Conservation (phyloP, 2,113 vertebrate genomes). For the Cricetomys ansorgei region DNA sequence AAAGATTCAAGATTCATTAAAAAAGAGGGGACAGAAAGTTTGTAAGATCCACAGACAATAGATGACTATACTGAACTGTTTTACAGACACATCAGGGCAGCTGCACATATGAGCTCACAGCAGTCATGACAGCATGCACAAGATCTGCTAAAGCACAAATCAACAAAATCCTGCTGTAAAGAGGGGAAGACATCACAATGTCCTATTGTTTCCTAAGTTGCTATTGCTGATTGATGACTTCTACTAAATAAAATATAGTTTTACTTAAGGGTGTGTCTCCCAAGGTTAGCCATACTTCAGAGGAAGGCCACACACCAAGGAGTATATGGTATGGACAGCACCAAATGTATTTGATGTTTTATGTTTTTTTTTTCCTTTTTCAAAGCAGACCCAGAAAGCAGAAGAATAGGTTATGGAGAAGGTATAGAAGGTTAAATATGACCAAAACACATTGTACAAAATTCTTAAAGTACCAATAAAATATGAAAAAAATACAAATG, state of each 20-base stretch:
- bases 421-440: not conserved
- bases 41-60: not conserved
- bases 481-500: not conserved
- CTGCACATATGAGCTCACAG: not conserved
- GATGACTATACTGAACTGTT: not conserved
- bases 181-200: not conserved
- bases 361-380: not conserved
- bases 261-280: not conserved
- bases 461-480: not conserved
- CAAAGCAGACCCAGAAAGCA: not conserved
- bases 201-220: not conserved
- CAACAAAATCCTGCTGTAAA: not conserved
- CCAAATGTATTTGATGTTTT: not conserved
- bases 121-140: too few species aligned
- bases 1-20: not conserved
- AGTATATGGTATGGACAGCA: not conserved
- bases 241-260: not conserved
- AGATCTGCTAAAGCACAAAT: too few species aligned
- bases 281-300: not conserved
- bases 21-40: not conserved
- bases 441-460: not conserved
- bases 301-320: not conserved
- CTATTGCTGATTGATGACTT: not conserved
- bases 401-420: not conserved
- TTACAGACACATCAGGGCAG: not conserved